Evolutionary conservation across 2,113 vertebrate genomes (phyloP), one percentile per base, ranked within the genome.

Genomic region (Illadopsis cleaveri): DNA sequence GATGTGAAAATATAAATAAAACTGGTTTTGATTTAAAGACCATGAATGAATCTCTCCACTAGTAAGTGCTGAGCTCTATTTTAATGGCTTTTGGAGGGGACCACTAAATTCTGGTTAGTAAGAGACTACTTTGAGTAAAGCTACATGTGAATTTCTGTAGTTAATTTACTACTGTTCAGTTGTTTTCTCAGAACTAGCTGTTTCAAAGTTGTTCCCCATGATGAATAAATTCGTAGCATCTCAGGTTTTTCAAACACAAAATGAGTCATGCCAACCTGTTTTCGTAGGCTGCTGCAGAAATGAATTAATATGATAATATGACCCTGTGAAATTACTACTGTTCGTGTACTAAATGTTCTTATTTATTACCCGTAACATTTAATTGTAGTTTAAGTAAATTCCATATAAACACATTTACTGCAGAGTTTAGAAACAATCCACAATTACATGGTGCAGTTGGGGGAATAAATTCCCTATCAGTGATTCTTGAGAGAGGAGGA

Each of bases 301-400:
- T 62, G 11, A 87, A 73, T 94, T 86, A 83, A 69, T 94, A 90
- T 71, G 82, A 64, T 90, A 91, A 85, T 83, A 75, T 61, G 60
- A 77, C 75, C 84, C 75, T 61, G 78, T 85, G 51, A 83, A 88
- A 69, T 93, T 89, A 56, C 40, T 77, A 62, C 57, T 68, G 51
- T 79, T 88, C 6, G 0, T 82, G 50, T 38, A 61, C 56, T 83
- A 58, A 76, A 45, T 82, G 47, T 86, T 90, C 79, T 91, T 88
- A 73, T 90, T 93, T 86, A 78, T 90, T 80, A 69, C 54, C 35
- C 1, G 1, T 82, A 92, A 57, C 62, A 58, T 72, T 92, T 95
- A 92, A 70, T 71, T 90, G 66, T 60, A 45, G 54, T 58, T 94
- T 90, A 80, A 93, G 65, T 86, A 90, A 72, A 82, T 92, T 84